Base-by-base conservation (phyloP, 2,113 vertebrate genomes). In the Antennarius striatus region DNA sequence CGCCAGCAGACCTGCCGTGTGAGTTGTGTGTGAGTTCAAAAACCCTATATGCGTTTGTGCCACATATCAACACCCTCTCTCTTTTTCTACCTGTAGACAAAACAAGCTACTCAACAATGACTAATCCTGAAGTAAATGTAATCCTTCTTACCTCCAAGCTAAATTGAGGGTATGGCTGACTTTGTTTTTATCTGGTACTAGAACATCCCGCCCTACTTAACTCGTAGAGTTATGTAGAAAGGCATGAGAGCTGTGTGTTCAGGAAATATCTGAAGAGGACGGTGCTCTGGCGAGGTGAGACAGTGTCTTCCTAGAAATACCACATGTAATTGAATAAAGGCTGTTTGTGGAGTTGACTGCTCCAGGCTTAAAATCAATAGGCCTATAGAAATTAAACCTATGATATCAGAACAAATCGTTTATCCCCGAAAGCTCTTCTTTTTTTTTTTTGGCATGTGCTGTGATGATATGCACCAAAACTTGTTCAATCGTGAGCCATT, bases 201-300 rank as follows among this genome's bases (percentile, higher is more conserved):
- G 92, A 94, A 94, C 92, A 95, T 92, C 92, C 89, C 85, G 93
- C 71, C 90, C 93, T 94, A 91, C 80, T 94, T 95, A 89, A 61
- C 79, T 71, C 72, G 36, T 49, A 86, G 77, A 85, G 86, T 87
- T 89, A 83, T 88, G 87, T 85, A 79, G 77, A 69, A 54, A 15
- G 46, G 48, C 51, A 66, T 47, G 43, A 71, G 73, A 17, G 3
- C 47, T 52, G 40, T 57, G 64, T 22, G 42, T 66, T 12, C 56
- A 36, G 32, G 4, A 36, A 36, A 36, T 36, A 7, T 36, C 32
- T 36, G 69, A 9, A 43, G 22, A 56, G 40, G 29, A 47, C 69
- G 49, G 45, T 54, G 66, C 14, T 43, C 32, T 15, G 68, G n/a
- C 68, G 76, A 81, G 83, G 85, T 86, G 77, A 81, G 68, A 54